phyloP scores from a whole-genome alignment of 2,113 vertebrate genomes.

The Pachycephala philippinensis region DNA sequence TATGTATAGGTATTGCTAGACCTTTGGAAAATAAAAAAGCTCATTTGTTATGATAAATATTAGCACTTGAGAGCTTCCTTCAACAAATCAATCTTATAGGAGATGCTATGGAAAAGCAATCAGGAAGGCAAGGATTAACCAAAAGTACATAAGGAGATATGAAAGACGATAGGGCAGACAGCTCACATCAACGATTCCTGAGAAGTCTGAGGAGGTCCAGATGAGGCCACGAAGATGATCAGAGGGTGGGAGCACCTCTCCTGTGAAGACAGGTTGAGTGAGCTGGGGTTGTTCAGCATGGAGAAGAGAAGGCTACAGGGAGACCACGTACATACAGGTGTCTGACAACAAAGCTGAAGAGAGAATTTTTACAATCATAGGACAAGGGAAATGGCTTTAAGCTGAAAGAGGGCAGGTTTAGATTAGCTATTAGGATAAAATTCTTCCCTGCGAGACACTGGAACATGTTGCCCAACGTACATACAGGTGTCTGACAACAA shows the following conservation, averaged over 20 bases:
- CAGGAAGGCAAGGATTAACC: neutral
- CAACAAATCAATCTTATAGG: neutral
- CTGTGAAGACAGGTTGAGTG: neutral
- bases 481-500: neutral
- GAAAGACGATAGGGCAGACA: neutral
- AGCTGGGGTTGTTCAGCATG: neutral
- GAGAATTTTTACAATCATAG: neutral
- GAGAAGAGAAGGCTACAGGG: neutral
- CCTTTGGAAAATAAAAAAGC: neutral
- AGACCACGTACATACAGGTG: neutral
- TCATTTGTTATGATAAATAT: neutral
- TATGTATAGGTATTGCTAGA: neutral
- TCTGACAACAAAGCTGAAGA: neutral
- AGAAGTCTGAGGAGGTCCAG: neutral
- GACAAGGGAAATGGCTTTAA: neutral
- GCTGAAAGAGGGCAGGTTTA: neutral
- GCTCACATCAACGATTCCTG: neutral
- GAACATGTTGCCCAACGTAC: no score
- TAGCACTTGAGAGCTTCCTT: neutral
- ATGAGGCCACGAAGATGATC: accelerated
- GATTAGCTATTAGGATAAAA: neutral
- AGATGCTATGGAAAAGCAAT: neutral
- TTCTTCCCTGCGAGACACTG: neutral
- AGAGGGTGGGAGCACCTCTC: neutral
- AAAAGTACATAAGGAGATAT: neutral